Evolutionary conservation across 1,140 invertebrate genomes (phyloP).

Genomic region (Bombus impatiens): DNA sequence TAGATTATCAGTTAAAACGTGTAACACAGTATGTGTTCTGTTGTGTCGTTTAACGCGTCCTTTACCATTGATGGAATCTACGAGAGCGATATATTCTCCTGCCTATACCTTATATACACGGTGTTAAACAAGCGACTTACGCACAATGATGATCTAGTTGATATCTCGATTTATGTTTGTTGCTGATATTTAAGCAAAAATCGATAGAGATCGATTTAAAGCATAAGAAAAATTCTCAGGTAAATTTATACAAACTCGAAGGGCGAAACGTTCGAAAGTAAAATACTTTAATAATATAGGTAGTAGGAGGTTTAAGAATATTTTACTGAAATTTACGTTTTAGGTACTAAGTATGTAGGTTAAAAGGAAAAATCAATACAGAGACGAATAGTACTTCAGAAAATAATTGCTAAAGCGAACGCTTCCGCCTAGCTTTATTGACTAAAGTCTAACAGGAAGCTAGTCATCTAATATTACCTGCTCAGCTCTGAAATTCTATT

Average conservation of each 20-base stretch:
- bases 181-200: not conserved
- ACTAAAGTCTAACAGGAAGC: slow-evolving; percentile 12
- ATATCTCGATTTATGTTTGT: not conserved
- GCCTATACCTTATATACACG: not conserved
- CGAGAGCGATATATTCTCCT: slow-evolving; percentile 4
- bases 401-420: slow-evolving; percentile 11
- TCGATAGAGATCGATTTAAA: not conserved
- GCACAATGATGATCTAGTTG: not conserved
- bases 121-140: not conserved
- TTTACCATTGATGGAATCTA: slow-evolving; percentile 20
- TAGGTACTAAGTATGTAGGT: not conserved
- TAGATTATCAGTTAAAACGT: slow-evolving; percentile 40
- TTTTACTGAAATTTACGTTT: not conserved
- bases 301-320: no score
- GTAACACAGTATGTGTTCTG: slow-evolving; percentile 25
- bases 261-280: not conserved
- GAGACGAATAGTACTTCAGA: not conserved
- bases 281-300: not conserved
- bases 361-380: not conserved
- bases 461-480: not conserved
- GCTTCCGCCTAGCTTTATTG: slow-evolving; percentile 12
- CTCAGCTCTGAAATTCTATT: not conserved
- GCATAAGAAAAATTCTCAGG: no score
- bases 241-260: no score
- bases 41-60: slow-evolving; percentile 37